phyloP scores from a whole-genome alignment of 2,113 vertebrate species.

The Dipodomys stephensi region DNA sequence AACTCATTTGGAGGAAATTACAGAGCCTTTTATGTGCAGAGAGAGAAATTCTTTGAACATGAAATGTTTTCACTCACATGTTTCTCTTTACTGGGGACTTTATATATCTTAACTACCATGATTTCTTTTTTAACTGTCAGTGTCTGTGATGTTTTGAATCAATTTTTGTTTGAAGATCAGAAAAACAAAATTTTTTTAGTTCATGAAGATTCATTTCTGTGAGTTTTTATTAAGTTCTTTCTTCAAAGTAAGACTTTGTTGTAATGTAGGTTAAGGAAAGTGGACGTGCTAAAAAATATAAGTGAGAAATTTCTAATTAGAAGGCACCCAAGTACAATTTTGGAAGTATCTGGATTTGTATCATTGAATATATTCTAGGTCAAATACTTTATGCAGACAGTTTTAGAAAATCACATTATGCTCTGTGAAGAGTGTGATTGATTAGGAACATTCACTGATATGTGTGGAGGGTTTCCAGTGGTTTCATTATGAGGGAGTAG shows the following conservation, averaged over 20 bases:
- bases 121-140: not conserved
- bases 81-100: slow-evolving; percentile 60
- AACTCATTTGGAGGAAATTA: slow-evolving; percentile 69
- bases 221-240: not conserved
- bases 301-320: not conserved
- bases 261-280: not conserved
- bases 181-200: slow-evolving; percentile 63
- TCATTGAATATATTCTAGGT: not conserved
- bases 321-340: not conserved
- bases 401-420: slow-evolving; percentile 5
- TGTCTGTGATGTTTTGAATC: slow-evolving; percentile 69
- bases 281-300: not conserved
- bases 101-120: not conserved
- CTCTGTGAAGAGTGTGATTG: not conserved
- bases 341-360: not conserved
- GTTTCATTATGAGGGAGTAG: not conserved
- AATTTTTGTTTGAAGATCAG: slow-evolving; percentile 70
- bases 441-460: not conserved
- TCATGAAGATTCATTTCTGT: slow-evolving; percentile 62
- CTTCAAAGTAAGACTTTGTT: not conserved
- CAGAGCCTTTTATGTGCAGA: slow-evolving; percentile 50
- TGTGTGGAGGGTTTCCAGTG: not conserved
- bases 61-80: slow-evolving; percentile 48
- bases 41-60: slow-evolving; percentile 67
- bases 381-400: not conserved